These are phyloP conservation scores for Liodrosophila aerea DNA, from an alignment of 2,888 invertebrate species.

Conservation along the genomic window DNA sequence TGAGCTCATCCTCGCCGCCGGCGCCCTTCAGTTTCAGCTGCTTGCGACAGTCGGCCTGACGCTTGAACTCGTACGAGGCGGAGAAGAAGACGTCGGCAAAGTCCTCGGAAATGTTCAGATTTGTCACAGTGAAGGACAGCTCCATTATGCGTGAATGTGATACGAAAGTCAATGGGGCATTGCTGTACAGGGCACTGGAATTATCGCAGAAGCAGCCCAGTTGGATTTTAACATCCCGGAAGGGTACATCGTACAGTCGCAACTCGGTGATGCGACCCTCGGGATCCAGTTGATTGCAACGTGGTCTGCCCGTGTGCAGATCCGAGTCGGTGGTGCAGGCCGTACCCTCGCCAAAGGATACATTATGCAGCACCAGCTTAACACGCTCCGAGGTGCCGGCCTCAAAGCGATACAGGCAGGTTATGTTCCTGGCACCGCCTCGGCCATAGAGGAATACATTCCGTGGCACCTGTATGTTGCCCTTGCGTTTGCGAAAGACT, in stretches of 20 bases:
- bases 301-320: slow-evolving; percentile 87
- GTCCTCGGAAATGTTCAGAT: slow-evolving; percentile 90
- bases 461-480: slow-evolving; percentile 86
- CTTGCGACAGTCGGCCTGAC: slow-evolving; percentile 86
- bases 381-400: slow-evolving; percentile 87
- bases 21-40: slow-evolving; percentile 86
- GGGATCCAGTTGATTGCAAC: slow-evolving; percentile 83
- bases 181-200: slow-evolving; percentile 84
- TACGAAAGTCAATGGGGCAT: slow-evolving; percentile 86
- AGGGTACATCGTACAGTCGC: slow-evolving; percentile 86
- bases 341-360: slow-evolving; percentile 87
- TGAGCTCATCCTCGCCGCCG: slow-evolving; percentile 87
- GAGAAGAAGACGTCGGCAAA: slow-evolving; percentile 91
- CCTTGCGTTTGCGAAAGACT: slow-evolving; percentile 86
- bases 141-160: slow-evolving; percentile 88
- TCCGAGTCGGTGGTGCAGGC: slow-evolving; percentile 88
- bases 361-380: slow-evolving; percentile 87
- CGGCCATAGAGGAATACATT: slow-evolving; percentile 93
- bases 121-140: slow-evolving; percentile 88
- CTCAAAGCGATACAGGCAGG: slow-evolving; percentile 90
- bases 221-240: slow-evolving; percentile 87
- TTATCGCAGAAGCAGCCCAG: slow-evolving; percentile 92
- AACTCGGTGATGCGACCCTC: slow-evolving; percentile 84
- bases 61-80: slow-evolving; percentile 87
- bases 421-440: slow-evolving; percentile 89